These are phyloP conservation scores for Sialia sialis DNA, from an alignment of 2,113 vertebrate genomes.

Conservation along the genomic window DNA sequence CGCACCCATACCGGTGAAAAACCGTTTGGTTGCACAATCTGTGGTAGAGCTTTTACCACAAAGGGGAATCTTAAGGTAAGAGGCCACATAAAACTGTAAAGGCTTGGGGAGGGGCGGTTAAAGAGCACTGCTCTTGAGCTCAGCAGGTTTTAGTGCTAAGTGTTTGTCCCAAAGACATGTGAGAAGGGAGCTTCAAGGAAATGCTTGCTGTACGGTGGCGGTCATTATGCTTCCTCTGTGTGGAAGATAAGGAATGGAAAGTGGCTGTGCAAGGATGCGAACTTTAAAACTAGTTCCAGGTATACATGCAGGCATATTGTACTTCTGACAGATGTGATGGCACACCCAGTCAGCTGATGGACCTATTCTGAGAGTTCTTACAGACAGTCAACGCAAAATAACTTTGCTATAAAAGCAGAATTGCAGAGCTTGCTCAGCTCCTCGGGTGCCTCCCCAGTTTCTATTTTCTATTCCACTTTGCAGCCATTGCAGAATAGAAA, in stretches of 20 bases:
- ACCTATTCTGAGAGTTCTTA: not conserved
- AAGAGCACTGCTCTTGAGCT: not conserved
- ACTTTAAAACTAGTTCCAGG: not conserved
- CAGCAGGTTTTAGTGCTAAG: not conserved
- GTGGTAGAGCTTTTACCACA: conserved; percentile 98
- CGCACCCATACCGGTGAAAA: conserved; percentile 99
- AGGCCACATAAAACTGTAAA: conserved; percentile 48
- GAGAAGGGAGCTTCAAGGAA: not conserved
- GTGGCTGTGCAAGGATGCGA: not conserved
- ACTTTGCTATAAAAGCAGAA: not conserved
- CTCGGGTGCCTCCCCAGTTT: not conserved
- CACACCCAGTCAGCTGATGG: not conserved
- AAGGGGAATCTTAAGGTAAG: conserved; percentile 99
- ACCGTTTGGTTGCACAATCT: conserved; percentile 97
- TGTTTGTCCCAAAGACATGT: not conserved
- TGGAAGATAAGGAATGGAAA: not conserved
- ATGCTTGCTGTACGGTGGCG: not conserved
- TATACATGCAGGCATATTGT: rapidly evolving
- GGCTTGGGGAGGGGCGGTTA: not conserved
- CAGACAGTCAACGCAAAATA: not conserved
- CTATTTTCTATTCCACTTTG: not conserved
- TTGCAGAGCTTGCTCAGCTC: not conserved
- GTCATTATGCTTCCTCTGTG: not conserved
- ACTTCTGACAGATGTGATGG: not conserved
- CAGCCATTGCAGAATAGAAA: not conserved